Percentiles rank a stretch among this genome's conserved stretches.
Conservation (phyloP, 35 echinoderm and acorn worm species). For the Anneissia japonica region DNA sequence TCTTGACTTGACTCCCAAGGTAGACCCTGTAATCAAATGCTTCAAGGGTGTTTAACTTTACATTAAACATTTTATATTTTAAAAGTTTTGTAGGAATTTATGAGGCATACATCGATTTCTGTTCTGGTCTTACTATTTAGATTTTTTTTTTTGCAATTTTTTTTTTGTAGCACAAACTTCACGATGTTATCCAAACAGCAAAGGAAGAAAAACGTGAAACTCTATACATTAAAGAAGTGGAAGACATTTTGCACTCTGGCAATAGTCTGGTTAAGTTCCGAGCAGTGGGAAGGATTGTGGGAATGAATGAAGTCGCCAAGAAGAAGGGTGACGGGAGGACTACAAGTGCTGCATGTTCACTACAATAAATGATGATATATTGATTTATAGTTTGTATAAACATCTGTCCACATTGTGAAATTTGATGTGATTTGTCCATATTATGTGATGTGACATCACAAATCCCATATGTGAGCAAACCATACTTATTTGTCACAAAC, state of each 20-base stretch:
- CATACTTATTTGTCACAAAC: too few species aligned
- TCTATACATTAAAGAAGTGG: background rate
- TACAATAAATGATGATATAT: background rate
- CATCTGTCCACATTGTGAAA: too few species aligned
- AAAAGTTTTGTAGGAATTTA: background rate
- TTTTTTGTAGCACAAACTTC: constrained; percentile 38
- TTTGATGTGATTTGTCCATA: too few species aligned
- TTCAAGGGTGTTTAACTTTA: background rate
- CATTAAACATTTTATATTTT: background rate
- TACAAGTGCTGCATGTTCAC: constrained; percentile 34
- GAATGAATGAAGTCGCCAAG: constrained; percentile 26
- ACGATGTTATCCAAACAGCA: constrained; percentile 28
- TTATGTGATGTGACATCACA: too few species aligned
- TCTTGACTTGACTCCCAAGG: too few species aligned
- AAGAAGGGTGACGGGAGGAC: constrained; percentile 26
- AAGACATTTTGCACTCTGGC: constrained; percentile 4
- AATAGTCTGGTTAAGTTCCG: constrained; percentile 13
- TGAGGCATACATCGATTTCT: background rate
- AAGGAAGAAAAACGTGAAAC: background rate
- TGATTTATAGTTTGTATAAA: too few species aligned
- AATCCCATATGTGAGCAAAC: too few species aligned
- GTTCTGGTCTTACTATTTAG: background rate
- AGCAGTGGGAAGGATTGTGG: constrained; percentile 37
- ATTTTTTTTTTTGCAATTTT: background rate
- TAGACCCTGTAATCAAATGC: background rate